A percentile compares a stretch with the other conserved stretches of the same genome.
Evolutionary conservation across 2,888 invertebrate genomes (phyloP).

Genomic region (Cryptocephalus moraei): DNA sequence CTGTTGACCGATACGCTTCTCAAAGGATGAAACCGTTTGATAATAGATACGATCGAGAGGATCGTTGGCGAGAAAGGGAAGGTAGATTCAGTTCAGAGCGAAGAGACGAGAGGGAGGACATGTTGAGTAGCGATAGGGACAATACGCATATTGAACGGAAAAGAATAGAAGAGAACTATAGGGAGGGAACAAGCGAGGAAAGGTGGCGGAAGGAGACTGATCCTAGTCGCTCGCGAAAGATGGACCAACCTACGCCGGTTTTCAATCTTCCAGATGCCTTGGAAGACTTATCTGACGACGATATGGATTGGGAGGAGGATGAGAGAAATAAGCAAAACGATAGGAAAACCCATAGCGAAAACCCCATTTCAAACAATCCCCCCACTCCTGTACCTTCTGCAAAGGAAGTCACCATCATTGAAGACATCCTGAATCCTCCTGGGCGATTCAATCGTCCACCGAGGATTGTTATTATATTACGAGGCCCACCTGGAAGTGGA

Average conservation of each 20-base stretch:
- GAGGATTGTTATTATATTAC: constrained; percentile 74
- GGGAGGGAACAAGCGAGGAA: background rate
- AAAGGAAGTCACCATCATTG: constrained; percentile 42
- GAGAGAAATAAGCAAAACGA: constrained; percentile 3
- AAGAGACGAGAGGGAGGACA: background rate
- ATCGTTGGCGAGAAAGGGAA: background rate
- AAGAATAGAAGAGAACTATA: constrained; percentile 4
- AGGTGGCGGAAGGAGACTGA: constrained; percentile 1
- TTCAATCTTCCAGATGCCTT: constrained; percentile 15
- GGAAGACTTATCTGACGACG: constrained; percentile 19
- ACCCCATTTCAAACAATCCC: constrained; percentile 14
- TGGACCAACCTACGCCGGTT: too few species aligned
- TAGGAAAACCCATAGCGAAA: constrained; percentile 4
- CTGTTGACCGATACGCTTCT: constrained; percentile 8
- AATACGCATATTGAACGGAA: background rate
- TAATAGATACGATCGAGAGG: background rate
- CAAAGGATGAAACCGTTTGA: background rate
- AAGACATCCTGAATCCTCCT: constrained; percentile 73
- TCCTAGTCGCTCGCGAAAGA: background rate
- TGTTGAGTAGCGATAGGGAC: constrained; percentile 1
- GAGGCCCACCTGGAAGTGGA: constrained; percentile 92
- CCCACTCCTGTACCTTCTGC: constrained; percentile 11
- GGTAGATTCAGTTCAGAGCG: background rate
- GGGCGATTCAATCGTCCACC: constrained; percentile 70
- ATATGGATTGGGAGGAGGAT: constrained; percentile 15